Conservation (phyloP, 2,113 vertebrate species). For the Oenanthe oenanthe region DNA sequence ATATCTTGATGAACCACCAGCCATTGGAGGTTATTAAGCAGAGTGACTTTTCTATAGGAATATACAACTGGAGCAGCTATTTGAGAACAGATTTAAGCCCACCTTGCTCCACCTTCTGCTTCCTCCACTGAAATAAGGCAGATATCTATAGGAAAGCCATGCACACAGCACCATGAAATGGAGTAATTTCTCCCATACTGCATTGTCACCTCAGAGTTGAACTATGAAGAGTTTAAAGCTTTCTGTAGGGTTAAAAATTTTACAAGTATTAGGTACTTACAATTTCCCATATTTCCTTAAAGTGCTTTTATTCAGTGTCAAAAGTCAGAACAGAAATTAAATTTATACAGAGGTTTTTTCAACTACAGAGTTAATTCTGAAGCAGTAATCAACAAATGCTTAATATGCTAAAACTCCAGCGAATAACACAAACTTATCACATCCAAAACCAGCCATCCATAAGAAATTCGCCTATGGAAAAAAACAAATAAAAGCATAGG, state of each 20-base stretch:
- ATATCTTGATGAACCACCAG: constrained; percentile 63
- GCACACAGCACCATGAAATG: neutral
- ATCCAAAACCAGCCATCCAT: neutral
- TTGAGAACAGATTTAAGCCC: neutral
- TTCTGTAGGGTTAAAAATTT: neutral
- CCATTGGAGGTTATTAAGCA: constrained; percentile 36
- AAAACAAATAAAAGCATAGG: neutral
- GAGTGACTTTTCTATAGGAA: constrained; percentile 8
- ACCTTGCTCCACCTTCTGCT: neutral
- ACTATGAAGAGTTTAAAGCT: neutral
- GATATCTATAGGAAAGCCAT: neutral
- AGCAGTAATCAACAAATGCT: neutral
- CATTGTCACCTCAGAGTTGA: neutral
- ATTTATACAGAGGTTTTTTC: neutral
- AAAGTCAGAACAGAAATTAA: neutral
- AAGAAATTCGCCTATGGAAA: neutral
- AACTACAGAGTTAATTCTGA: neutral
- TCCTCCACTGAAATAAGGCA: neutral
- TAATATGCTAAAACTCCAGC: neutral
- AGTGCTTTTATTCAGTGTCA: neutral
- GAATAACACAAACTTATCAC: neutral
- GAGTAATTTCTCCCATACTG: neutral
- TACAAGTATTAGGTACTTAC: neutral
- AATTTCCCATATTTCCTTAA: neutral
- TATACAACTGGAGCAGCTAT: neutral